A percentile compares a stretch with the other conserved stretches of the same genome.
Conservation (phyloP, 2,888 invertebrate genomes). For the Hirtodrosophila confusa region DNA sequence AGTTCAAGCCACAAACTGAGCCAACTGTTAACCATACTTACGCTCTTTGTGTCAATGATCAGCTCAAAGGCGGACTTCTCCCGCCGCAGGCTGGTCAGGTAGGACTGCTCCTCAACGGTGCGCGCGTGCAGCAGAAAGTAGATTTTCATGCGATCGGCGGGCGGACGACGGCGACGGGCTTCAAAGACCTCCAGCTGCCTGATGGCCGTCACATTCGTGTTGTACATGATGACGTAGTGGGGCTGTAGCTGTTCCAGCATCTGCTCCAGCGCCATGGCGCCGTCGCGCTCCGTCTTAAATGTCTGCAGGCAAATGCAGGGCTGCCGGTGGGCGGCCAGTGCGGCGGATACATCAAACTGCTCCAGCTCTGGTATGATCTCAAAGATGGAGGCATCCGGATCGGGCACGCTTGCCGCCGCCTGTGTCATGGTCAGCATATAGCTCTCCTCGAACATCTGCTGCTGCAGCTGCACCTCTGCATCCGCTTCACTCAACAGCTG, state of each 20-base stretch:
- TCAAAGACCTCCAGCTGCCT: constrained; percentile 95
- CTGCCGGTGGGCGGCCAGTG: constrained; percentile 85
- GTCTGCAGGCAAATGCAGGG: constrained; percentile 91
- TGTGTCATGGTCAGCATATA: constrained; percentile 90
- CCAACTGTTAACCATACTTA: constrained; percentile 83
- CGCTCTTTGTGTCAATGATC: constrained; percentile 95
- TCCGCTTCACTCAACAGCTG: constrained; percentile 77
- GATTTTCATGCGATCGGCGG: constrained; percentile 87
- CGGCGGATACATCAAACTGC: constrained; percentile 88
- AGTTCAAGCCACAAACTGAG: too few relatives aligned
- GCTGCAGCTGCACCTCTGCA: constrained; percentile 84
- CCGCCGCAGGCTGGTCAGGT: constrained; percentile 93
- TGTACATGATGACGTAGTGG: constrained; percentile 94
- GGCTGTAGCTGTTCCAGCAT: constrained; percentile 89
- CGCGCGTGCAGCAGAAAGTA: constrained; percentile 96
- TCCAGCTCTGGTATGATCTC: constrained; percentile 89
- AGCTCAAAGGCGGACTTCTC: constrained; percentile 98
- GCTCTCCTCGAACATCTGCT: constrained; percentile 87
- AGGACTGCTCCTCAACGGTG: constrained; percentile 98
- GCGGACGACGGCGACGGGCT: constrained; percentile 85
- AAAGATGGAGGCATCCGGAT: constrained; percentile 83
- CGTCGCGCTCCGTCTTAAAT: constrained; percentile 89
- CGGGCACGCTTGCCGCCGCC: constrained; percentile 33
- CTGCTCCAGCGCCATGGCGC: constrained; percentile 89
- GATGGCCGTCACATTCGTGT: constrained; percentile 93